Conservation (phyloP, 2,797 vertebrate genomes). For the Xyrichtys novacula region DNA sequence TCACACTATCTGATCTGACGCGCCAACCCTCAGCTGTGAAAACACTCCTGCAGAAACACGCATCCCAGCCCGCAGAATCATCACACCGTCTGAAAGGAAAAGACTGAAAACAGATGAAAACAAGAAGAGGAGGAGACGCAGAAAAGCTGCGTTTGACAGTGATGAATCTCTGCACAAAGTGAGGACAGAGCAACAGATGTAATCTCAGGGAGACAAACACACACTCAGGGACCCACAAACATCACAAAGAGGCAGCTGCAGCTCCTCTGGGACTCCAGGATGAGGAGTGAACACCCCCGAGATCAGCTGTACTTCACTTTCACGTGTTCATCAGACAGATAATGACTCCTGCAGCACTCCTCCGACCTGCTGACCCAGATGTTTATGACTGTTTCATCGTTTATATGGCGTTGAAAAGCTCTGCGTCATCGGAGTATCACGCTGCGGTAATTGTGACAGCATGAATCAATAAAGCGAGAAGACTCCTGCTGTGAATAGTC, state of each 20-base stretch:
- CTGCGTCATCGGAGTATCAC: background rate
- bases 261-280: background rate
- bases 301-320: conserved; percentile 31
- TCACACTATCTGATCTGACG: conserved; percentile 21
- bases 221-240: background rate
- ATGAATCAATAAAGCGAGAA: conserved; percentile 5
- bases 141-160: background rate
- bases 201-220: conserved; percentile 29
- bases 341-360: conserved; percentile 2
- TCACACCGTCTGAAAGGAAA: background rate
- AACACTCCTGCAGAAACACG: background rate
- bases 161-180: background rate
- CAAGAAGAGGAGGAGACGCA: conserved; percentile 11
- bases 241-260: background rate
- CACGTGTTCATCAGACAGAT: conserved; percentile 28
- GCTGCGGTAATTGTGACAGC: background rate
- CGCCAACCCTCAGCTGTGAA: background rate
- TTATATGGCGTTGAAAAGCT: conserved; percentile 5
- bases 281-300: conserved; percentile 18
- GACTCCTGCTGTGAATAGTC: background rate
- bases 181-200: conserved; percentile 13
- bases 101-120: conserved; percentile 29
- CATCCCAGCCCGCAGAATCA: background rate
- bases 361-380: conserved; percentile 24
- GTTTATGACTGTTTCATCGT: background rate